Percentiles rank a stretch among this genome's conserved stretches.
phyloP scores from a whole-genome alignment of 2,888 invertebrate genomes.

The Drosophila differens region DNA sequence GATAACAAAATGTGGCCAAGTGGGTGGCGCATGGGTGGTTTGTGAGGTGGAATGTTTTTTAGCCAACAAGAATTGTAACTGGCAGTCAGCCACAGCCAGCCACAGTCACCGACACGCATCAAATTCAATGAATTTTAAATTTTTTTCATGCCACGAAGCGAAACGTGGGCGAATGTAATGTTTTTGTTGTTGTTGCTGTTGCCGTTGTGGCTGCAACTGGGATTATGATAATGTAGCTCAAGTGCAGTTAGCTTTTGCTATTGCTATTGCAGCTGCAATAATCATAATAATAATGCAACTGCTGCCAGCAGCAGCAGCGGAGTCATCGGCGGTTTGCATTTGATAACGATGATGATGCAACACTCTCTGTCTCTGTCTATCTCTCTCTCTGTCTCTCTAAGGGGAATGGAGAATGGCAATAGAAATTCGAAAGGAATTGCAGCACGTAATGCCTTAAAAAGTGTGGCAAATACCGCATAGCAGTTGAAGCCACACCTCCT shows the following conservation, averaged over 20 bases:
- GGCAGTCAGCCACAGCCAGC: slow-evolving; percentile 34
- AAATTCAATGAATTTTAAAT: slow-evolving; percentile 78
- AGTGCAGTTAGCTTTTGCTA: slow-evolving; percentile 74
- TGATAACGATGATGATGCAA: slow-evolving; percentile 69
- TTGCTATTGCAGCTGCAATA: slow-evolving; percentile 58
- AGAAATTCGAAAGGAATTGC: slow-evolving; percentile 33
- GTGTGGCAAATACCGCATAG: slow-evolving; percentile 31
- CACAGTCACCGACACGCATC: slow-evolving; percentile 49
- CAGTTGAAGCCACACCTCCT: neutral
- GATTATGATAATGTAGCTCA: slow-evolving; percentile 77
- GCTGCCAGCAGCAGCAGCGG: slow-evolving; percentile 35
- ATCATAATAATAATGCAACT: slow-evolving; percentile 72
- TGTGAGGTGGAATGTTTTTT: neutral
- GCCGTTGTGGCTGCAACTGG: slow-evolving; percentile 48
- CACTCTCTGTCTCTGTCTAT: neutral
- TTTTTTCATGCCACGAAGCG: slow-evolving; percentile 27
- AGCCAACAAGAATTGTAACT: slow-evolving; percentile 11
- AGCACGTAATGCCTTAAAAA: slow-evolving; percentile 55
- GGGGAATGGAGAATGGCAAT: slow-evolving; percentile 36
- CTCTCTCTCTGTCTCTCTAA: neutral
- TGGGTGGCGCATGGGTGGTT: neutral
- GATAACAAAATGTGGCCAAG: slow-evolving; percentile 17
- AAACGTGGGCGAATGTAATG: slow-evolving; percentile 9
- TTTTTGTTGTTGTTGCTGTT: slow-evolving; percentile 22
- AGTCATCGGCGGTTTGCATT: slow-evolving; percentile 53